These are phyloP conservation scores for Pogonophryne albipinna DNA, from an alignment of 2,797 vertebrate genomes.

Conservation along the genomic window DNA sequence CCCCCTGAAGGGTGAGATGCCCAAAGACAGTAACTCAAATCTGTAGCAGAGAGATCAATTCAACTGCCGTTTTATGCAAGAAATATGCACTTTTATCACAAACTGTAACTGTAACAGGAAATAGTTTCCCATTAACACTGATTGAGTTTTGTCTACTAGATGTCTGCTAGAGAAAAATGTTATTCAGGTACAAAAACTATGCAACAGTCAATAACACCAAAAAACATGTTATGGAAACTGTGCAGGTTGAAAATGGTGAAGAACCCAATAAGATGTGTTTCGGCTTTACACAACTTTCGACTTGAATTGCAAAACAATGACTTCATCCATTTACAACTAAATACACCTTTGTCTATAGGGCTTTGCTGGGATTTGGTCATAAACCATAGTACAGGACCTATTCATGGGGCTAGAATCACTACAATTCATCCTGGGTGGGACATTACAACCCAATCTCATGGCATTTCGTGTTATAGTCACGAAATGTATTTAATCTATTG, in stretches of 20 bases:
- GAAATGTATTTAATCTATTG: too few relatives aligned
- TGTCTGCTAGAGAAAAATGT: neutral
- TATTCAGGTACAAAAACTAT: too few relatives aligned
- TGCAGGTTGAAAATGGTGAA: too few relatives aligned
- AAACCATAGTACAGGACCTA: neutral
- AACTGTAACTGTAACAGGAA: neutral
- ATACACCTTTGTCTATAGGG: neutral
- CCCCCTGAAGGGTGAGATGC: slow-evolving; percentile 34
- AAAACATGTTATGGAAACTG: too few relatives aligned
- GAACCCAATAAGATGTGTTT: too few relatives aligned
- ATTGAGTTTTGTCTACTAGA: neutral
- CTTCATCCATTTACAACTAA: too few relatives aligned
- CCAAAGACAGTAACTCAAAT: slow-evolving; percentile 7
- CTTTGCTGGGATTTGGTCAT: neutral
- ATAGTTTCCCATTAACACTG: neutral
- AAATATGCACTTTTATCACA: neutral
- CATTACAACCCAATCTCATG: too few relatives aligned
- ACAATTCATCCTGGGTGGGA: neutral
- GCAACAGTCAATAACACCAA: too few relatives aligned
- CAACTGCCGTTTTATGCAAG: neutral
- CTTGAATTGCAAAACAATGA: too few relatives aligned
- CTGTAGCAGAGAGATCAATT: neutral
- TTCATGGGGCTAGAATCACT: neutral
- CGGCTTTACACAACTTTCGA: too few relatives aligned
- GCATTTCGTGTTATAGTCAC: too few relatives aligned